Evolutionary conservation across 1,140 invertebrate species (phyloP).

Genomic region (Ceratina australensis): DNA sequence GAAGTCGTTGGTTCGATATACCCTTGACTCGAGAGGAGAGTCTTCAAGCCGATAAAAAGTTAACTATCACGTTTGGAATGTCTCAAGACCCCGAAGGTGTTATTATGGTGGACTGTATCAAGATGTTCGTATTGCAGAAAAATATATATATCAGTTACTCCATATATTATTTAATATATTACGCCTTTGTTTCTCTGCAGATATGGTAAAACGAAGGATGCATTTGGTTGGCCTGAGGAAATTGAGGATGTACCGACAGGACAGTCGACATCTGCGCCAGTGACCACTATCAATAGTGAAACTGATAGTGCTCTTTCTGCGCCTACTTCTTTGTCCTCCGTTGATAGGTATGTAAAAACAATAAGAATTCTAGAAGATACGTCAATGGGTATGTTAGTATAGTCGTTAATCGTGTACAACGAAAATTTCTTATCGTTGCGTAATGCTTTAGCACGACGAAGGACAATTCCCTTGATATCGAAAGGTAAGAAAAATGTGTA

Average conservation of each 20-base stretch:
- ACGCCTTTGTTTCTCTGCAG: conserved; percentile 63
- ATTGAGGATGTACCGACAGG: conserved; percentile 88
- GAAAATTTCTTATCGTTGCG: conserved; percentile 64
- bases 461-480: conserved; percentile 75
- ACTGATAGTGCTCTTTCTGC: conserved; percentile 75
- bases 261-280: conserved; percentile 78
- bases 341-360: conserved; percentile 79
- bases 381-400: too few species aligned
- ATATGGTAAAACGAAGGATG: conserved; percentile 97
- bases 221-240: conserved; percentile 98
- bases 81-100: conserved; percentile 93
- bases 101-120: conserved; percentile 96
- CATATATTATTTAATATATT: too few species aligned
- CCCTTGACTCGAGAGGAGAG: conserved; percentile 97
- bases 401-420: conserved; percentile 1
- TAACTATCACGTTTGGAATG: conserved; percentile 93
- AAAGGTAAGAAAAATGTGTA: conserved; percentile 72
- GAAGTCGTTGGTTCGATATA: conserved; percentile 96
- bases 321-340: conserved; percentile 77
- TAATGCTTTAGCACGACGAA: conserved; percentile 73
- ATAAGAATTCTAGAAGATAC: too few species aligned
- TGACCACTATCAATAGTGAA: conserved; percentile 72
- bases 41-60: conserved; percentile 94
- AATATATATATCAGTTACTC: not conserved
- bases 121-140: conserved; percentile 82